Evolutionary conservation across 2,888 invertebrate species (phyloP).

Genomic region (Elmis aenea): DNA sequence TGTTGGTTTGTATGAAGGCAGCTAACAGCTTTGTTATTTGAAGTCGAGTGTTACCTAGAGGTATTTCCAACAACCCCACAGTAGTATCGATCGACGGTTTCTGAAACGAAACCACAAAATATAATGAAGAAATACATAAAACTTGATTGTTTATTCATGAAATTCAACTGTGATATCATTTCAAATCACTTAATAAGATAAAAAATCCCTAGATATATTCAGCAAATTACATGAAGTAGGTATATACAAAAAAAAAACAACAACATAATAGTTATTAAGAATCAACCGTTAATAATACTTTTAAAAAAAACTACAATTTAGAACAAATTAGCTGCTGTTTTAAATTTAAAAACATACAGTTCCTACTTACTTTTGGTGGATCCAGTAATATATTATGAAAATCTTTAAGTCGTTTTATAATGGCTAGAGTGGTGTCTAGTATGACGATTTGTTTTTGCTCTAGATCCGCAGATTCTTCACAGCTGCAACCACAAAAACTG

Average conservation of each 20-base stretch:
- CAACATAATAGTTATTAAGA: no score
- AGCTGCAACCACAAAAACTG: conserved; percentile 27
- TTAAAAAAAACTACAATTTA: no score
- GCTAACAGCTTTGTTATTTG: conserved; percentile 77
- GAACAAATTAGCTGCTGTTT: no score
- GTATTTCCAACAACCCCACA: conserved; percentile 65
- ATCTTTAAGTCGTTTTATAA: conserved; percentile 62
- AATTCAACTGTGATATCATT: no score
- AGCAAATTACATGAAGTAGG: no score
- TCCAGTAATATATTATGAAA: conserved; percentile 63
- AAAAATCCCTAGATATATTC: no score
- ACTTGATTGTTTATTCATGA: no score
- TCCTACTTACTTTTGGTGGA: conserved; percentile 62
- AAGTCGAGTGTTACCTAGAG: conserved; percentile 74
- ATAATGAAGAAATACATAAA: no score
- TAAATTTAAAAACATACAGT: no score
- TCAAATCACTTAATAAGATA: no score
- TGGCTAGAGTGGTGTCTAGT: conserved; percentile 58
- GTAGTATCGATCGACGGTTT: conserved; percentile 65
- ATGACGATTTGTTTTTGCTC: conserved; percentile 58
- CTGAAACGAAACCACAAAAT: conserved; percentile 38
- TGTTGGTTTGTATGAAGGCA: conserved; percentile 68
- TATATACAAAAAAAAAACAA: no score
- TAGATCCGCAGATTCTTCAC: conserved; percentile 48
- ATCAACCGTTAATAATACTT: no score